Percentiles rank a stretch among this genome's conserved stretches.
phyloP scores from a whole-genome alignment of 2,113 vertebrate species.

The Salvelinus sp. region DNA sequence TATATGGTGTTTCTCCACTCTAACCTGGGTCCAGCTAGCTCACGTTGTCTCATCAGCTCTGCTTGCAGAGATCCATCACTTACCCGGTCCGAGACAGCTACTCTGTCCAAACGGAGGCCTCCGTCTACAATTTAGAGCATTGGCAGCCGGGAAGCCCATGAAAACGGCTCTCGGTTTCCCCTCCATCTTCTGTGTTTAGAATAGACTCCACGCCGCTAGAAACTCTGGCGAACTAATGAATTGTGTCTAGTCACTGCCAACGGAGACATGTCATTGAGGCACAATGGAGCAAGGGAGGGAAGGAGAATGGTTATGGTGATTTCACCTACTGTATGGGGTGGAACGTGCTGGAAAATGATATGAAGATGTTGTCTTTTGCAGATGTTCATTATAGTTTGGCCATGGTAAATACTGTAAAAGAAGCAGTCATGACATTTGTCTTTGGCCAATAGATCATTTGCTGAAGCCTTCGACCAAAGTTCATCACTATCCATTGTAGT shows the following conservation, averaged over 20 bases:
- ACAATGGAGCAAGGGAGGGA: conserved; percentile 23
- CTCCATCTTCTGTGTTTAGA: conserved; percentile 56
- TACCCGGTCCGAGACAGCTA: conserved; percentile 50
- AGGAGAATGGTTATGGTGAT: conserved; percentile 15
- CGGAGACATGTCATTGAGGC: conserved; percentile 43
- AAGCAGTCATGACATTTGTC: conserved; percentile 30
- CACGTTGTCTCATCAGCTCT: conserved; percentile 53
- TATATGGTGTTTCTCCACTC: conserved; percentile 56
- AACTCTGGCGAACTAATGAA: conserved; percentile 47
- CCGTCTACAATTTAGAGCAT: conserved; percentile 60
- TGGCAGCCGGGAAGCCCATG: conserved; percentile 70
- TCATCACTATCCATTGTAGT: too few relatives aligned
- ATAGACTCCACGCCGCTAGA: conserved; percentile 35
- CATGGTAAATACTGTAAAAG: conserved; percentile 22
- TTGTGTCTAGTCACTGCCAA: conserved; percentile 5
- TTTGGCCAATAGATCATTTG: too few relatives aligned
- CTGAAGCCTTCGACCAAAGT: too few relatives aligned
- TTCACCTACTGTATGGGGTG: conserved; percentile 38
- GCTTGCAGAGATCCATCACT: conserved; percentile 61
- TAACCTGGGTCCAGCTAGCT: conserved; percentile 28
- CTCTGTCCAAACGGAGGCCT: conserved; percentile 40
- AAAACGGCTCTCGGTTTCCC: conserved; percentile 48
- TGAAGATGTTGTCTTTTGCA: conserved; percentile 39
- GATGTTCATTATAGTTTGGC: conserved; percentile 62
- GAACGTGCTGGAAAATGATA: conserved; percentile 36